phyloP scores from a whole-genome alignment of 1,140 invertebrate species.

The Ceratoteleas bidentatus region DNA sequence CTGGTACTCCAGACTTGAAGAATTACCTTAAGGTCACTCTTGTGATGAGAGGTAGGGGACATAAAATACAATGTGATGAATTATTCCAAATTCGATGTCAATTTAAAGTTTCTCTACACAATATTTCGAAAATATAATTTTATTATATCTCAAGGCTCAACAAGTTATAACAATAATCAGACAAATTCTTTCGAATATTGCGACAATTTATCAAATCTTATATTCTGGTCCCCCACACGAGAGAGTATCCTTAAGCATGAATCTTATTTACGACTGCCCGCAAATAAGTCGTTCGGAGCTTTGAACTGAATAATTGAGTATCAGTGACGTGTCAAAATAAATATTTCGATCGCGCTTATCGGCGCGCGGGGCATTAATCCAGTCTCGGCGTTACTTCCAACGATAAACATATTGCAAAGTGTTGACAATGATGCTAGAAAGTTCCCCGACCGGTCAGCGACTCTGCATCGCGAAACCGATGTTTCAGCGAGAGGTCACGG shows the following conservation, averaged over 20 bases:
- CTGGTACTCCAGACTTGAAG: too few species aligned
- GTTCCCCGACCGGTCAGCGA: constrained; percentile 45
- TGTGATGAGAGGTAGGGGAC: too few species aligned
- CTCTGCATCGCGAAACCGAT: constrained; percentile 25
- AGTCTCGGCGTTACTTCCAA: constrained; percentile 19
- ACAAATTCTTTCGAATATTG: too few species aligned
- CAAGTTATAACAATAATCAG: too few species aligned
- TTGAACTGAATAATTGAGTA: constrained; percentile 19
- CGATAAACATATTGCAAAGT: constrained; percentile 31
- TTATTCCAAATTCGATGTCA: too few species aligned
- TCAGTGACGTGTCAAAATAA: constrained; percentile 21
- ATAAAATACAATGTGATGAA: too few species aligned
- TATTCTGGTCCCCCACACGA: too few species aligned
- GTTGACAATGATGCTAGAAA: constrained; percentile 41
- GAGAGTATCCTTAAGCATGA: not conserved
- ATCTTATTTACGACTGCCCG: not conserved
- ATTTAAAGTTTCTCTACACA: too few species aligned
- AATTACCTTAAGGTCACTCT: too few species aligned
- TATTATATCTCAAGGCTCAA: too few species aligned
- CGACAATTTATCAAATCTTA: too few species aligned
- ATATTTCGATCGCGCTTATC: constrained; percentile 41
- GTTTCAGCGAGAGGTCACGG: constrained; percentile 26
- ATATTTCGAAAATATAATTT: too few species aligned
- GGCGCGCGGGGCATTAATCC: constrained; percentile 17
- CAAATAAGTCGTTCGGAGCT: constrained; percentile 1